A percentile compares a stretch with the other conserved stretches of the same genome.
Conservation (phyloP, 2,797 vertebrate genomes). For the Florisuga fusca region DNA sequence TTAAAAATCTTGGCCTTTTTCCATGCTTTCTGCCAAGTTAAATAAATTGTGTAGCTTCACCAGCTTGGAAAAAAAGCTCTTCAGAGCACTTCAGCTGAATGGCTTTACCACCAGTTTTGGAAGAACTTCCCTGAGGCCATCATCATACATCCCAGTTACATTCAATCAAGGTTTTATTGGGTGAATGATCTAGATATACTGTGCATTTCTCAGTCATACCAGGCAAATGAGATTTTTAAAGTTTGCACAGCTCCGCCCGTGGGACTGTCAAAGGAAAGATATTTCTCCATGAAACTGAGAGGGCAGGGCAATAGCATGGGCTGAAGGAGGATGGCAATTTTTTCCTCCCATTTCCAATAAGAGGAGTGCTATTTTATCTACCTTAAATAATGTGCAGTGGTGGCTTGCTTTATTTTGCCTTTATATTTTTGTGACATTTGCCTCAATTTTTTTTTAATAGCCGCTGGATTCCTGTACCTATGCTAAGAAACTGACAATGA, state of each 20-base stretch:
- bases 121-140: not conserved
- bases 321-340: not conserved
- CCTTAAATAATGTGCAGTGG: not conserved
- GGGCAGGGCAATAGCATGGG: not conserved
- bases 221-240: not conserved
- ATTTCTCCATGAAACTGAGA: not conserved
- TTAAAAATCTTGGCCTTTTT: not conserved
- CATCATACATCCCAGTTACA: not conserved
- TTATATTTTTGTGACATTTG: not conserved
- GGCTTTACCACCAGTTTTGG: not conserved
- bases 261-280: not conserved
- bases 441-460: not conserved
- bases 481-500: not conserved
- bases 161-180: not conserved
- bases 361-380: not conserved
- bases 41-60: not conserved
- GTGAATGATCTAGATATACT: not conserved
- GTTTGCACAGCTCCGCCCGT: not conserved
- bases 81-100: not conserved
- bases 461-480: not conserved
- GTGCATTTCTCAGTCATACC: not conserved
- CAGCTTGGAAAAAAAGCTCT: not conserved
- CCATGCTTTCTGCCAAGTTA: slow-evolving; percentile 38
- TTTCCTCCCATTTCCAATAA: not conserved
- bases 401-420: not conserved